Evolutionary conservation across 1,140 invertebrate species (phyloP), one percentile per base, ranked within the genome.

Genomic region (Bradynema listronoti): DNA sequence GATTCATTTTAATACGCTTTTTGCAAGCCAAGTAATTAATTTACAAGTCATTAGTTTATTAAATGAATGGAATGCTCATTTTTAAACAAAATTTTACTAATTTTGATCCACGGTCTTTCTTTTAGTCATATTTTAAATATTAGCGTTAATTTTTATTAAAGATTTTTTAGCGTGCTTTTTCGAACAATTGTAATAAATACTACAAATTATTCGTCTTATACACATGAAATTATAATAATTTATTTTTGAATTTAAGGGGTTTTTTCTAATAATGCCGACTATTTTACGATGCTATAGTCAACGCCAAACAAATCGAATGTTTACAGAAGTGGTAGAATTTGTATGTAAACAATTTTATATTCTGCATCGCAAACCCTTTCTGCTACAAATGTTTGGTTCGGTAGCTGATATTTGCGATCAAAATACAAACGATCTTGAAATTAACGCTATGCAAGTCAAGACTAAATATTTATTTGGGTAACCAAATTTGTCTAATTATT

Each of bases 1-100:
- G 1, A 90, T 91, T 65, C 92, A 97, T 81, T 98, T 98, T 78
- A 97, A 95, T 80, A 95, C 96, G 75, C 91, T 98, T 50, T 98
- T 98, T 80, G 92, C 92, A 4, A 91, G 89, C 4, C 95, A 96
- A 79, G 93, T 92, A 85, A 88, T 42, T 57, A 27, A 24, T 32
- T 45, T 47, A 45, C 32, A 46, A n/a, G n/a, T n/a, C n/a, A n/a
- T n/a, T n/a, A n/a, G n/a, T n/a, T n/a, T n/a, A n/a, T n/a, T n/a
- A n/a, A n/a, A n/a, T n/a, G n/a, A n/a, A n/a, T n/a, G n/a, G n/a
- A n/a, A n/a, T n/a, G n/a, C n/a, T n/a, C n/a, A n/a, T n/a, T n/a
- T n/a, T n/a, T n/a, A n/a, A n/a, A n/a, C n/a, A n/a, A n/a, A n/a
- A n/a, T n/a, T n/a, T n/a, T n/a, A n/a, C n/a, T n/a, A n/a, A n/a